Conservation (phyloP, 2,113 vertebrate species). For the Strix aluco region DNA sequence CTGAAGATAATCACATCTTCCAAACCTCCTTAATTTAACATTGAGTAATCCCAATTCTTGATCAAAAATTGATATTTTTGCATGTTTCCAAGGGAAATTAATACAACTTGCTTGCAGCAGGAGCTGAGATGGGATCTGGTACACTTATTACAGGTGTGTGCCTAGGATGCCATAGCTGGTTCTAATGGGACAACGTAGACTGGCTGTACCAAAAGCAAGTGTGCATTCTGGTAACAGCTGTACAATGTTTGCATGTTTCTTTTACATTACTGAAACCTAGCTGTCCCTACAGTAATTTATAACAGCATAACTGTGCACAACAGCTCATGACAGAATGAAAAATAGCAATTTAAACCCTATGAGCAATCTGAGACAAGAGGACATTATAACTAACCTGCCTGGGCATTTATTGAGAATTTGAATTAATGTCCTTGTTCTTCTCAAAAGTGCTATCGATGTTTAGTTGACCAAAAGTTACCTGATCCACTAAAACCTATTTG, state of each 20-base stretch:
- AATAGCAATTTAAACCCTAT: neutral
- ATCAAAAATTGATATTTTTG: neutral
- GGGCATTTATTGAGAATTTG: neutral
- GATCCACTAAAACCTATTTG: neutral
- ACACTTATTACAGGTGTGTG: neutral
- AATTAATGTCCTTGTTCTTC: neutral
- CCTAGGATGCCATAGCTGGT: accelerated
- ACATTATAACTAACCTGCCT: neutral
- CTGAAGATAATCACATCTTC: neutral
- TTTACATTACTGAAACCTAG: neutral
- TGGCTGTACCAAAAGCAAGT: accelerated
- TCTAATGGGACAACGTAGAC: neutral
- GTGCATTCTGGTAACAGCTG: neutral
- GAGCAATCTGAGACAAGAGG: neutral
- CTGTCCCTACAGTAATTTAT: neutral
- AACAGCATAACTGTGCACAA: neutral
- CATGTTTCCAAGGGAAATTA: neutral
- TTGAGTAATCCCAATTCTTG: neutral
- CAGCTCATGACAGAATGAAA: neutral
- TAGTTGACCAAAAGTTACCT: neutral
- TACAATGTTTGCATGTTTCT: neutral
- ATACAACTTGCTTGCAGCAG: neutral
- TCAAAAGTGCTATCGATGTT: neutral
- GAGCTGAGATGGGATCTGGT: neutral
- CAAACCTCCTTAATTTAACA: neutral